Evolutionary conservation across 2,888 invertebrate species (phyloP).

Genomic region (Scaptodrosophila latifasciaeformis): DNA sequence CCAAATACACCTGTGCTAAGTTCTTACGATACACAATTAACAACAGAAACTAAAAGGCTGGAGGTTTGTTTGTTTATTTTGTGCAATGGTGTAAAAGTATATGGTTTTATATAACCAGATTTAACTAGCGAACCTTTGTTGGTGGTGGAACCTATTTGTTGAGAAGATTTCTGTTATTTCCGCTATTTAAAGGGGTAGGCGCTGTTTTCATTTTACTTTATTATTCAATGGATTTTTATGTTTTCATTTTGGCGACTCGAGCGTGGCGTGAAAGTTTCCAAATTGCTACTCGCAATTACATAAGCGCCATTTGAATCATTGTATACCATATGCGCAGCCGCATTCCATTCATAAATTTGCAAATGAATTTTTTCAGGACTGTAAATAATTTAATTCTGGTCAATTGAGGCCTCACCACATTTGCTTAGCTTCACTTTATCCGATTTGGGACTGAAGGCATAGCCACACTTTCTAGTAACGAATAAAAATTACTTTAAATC

Average conservation of each 20-base stretch:
- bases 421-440: no score
- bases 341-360: no score
- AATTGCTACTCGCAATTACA: no score
- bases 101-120: conserved; percentile 4
- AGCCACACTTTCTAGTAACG: no score
- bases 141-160: conserved; percentile 16
- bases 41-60: conserved; percentile 9
- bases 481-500: no score
- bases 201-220: conserved; percentile 17
- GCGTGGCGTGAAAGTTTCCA: conserved; percentile 56
- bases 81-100: not conserved
- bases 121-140: conserved; percentile 13
- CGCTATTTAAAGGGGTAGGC: not conserved
- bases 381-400: no score
- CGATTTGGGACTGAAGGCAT: no score
- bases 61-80: conserved; percentile 43
- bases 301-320: no score
- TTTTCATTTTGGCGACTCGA: conserved; percentile 47
- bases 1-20: conserved; percentile 23
- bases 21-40: not conserved
- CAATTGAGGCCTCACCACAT: no score
- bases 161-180: not conserved
- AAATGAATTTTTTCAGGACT: no score
- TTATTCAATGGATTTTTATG: conserved; percentile 17
- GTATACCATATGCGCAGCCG: no score